These are phyloP conservation scores for Acipenser transmontanus DNA, from an alignment of 2,797 vertebrate species.

Conservation along the genomic window DNA sequence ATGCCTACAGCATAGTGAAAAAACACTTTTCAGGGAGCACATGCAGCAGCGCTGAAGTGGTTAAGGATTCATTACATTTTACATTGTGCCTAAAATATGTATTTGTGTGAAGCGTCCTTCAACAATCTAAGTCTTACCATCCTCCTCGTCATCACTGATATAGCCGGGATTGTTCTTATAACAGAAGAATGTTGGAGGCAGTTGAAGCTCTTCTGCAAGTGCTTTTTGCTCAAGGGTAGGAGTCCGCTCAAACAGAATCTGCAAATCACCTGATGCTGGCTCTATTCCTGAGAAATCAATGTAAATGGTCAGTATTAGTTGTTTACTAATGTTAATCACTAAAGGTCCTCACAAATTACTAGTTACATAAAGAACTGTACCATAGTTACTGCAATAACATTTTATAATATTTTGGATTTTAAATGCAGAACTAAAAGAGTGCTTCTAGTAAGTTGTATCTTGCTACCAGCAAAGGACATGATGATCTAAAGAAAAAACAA, in stretches of 20 bases:
- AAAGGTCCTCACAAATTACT: no score
- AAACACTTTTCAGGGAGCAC: no score
- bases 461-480: no score
- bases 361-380: no score
- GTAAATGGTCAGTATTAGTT: no score
- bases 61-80: no score
- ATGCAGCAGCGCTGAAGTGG: no score
- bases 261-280: constrained; percentile 58
- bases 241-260: constrained; percentile 73
- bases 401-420: background rate
- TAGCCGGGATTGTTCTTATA: constrained; percentile 88
- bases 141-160: constrained; percentile 72
- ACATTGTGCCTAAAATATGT: no score
- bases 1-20: no score
- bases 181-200: constrained; percentile 90
- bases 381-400: background rate
- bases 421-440: background rate
- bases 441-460: background rate
- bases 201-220: constrained; percentile 71
- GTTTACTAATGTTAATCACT: no score
- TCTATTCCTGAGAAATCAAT: background rate
- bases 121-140: constrained; percentile 63
- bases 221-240: constrained; percentile 78
- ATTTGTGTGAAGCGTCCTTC: no score
- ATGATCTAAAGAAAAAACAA: no score